phyloP scores from a whole-genome alignment of 1,140 invertebrate species.

The Callitettix versicolor region DNA sequence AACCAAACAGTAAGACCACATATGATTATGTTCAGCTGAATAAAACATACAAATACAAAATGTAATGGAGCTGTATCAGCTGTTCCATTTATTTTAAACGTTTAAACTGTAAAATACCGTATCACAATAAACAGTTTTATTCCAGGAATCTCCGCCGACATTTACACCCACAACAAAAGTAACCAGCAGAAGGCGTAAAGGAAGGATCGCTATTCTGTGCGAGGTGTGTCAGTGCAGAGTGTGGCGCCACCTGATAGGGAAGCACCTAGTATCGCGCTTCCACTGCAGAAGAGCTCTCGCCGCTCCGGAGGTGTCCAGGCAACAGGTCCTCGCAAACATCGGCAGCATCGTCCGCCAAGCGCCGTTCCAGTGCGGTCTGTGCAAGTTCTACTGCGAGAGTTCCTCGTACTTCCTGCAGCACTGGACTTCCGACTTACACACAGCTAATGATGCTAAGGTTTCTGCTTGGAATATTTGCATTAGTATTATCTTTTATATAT shows the following conservation, averaged over 20 bases:
- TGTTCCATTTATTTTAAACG: no score
- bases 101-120: no score
- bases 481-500: no score
- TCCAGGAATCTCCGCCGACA: conserved; percentile 51
- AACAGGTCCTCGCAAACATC: conserved; percentile 64
- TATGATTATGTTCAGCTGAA: no score
- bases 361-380: conserved; percentile 72
- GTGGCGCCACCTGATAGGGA: conserved; percentile 56
- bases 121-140: no score
- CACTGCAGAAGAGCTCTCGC: conserved; percentile 51
- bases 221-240: conserved; percentile 58
- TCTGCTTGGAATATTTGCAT: no score
- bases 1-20: no score
- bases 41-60: no score
- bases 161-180: conserved; percentile 48
- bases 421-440: conserved; percentile 56
- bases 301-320: conserved; percentile 38
- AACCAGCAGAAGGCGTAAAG: background rate
- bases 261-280: conserved; percentile 73
- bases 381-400: conserved; percentile 74
- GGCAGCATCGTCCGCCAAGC: conserved; percentile 61
- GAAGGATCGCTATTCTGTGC: conserved; percentile 33
- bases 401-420: conserved; percentile 59
- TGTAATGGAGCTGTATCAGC: no score
- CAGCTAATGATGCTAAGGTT: conserved; percentile 35